Evolutionary conservation across 1,140 invertebrate species (phyloP), one percentile per base, ranked within the genome.

Genomic region (Zaprionus davidi): DNA sequence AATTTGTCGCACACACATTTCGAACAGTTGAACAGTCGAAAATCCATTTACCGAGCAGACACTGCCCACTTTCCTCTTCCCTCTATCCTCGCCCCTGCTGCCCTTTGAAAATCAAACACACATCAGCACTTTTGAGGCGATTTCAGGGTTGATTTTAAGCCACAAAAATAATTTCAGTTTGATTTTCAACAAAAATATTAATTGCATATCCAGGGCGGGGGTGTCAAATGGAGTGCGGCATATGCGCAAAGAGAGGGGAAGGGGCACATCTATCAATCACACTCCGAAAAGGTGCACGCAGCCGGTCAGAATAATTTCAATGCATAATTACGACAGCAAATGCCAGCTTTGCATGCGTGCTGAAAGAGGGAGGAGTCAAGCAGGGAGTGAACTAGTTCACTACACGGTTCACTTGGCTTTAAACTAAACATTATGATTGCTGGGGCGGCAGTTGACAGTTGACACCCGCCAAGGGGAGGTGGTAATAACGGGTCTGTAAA

Each of bases 151-250:
- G 64, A 71, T 84, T 83, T 81, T 65, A 51, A 81, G 78, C 60
- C 58, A 17, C 41, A 78, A 62, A 56, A 76, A 88, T 87, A 87
- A 90, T 84, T 90, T 79, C 69, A 88, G 84, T 81, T 90, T 79
- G 81, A 88, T 81, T 88, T 88, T 82, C 59, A 79, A 71, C 75
- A 55, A 73, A 74, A 90, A 90, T 88, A 88, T 77, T 90, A 84
- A 90, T 84, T 90, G 81, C 79, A 81, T 73, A 49, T 36, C 41
- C 72, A 59, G 60, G 71, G 67, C 73, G 71, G 77, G 64, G 77
- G 76, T 77, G 83, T 82, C 71, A 36, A 26, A 65, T 44, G 38
- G 73, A 79, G 72, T 88, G 64, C 67, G 81, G 60, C 84, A 88
- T 88, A 88, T 88, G 85, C 63, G 71, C 53, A 68, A 53, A 49